Base-by-base conservation (phyloP, 2,797 vertebrate species). In the Phoxinus dragarum region DNA sequence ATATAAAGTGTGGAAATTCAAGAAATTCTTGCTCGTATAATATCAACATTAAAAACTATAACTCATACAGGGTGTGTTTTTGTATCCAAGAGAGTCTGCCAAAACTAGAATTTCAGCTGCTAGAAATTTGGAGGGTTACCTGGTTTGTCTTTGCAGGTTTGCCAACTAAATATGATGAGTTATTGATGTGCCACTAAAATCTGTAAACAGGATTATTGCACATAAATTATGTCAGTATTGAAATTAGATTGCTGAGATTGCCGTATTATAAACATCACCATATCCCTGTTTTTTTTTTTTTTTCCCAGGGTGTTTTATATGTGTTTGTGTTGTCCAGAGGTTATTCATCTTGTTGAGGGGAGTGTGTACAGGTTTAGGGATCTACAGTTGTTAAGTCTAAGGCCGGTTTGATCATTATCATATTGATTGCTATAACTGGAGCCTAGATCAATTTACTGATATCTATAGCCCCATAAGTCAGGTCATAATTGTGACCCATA, bases 401-500 rank as follows among this genome's bases (percentile, higher is more conserved):
- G 36, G 64, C 78, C 4, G 0, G 23, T 61, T 34, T 34, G 54
- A 84, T 86, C 23, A 81, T 80, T 77, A 66, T 84, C 52, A 69
- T 42, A 49, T 31, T 69, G 64, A 44, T 44, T 82, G 81, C 54
- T 85, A 69, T 88, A 83, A 73, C 54, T 81, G 40, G 85, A 83
- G 69, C 74, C 38, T 42, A 61, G 16, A 69, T 80, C 21, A 68
- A 27, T 85, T 59, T 79, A n/a, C 52, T 54, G n/a, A 56, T 64
- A 38, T 82, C 17, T 61, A 6, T 47, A 38, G 14, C 61, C n/a
- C 11, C 7, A 5, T 31, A 21, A 76, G 21, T 56, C 21, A 16
- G 1, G 36, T 54, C 21, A 40, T 76, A 36, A 17, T 8, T 76
- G 34, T 56, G 42, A 52, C 19, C 31, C 34, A 34, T 34, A 34